Evolutionary conservation across 2,797 vertebrate species (phyloP), one percentile per base, ranked within the genome.

Genomic region (Sebastes flavidus): DNA sequence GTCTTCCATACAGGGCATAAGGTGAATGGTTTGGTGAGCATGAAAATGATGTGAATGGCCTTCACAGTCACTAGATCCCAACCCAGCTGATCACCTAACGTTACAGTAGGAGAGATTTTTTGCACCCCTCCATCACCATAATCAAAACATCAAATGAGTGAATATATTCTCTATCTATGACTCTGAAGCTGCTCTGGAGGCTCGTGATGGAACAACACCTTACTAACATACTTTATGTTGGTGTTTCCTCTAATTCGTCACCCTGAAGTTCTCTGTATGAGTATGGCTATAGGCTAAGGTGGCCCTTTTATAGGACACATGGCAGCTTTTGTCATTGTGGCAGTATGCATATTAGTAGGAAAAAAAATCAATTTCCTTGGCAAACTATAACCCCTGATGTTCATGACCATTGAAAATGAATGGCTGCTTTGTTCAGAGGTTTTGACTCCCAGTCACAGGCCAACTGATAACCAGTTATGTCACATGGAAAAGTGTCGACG

Each of bases 391-490:
- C 46, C 42, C 20, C 38, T 73, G 67, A 65, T 66, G 65, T 49
- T 58, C 30, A 56, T 77, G 70, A 75, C 7, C 13, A 12, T 4
- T 69, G 58, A 24, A 38, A 18, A 74, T 58, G 55, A 86, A 74
- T 32, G 25, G 25, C 10, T 24, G 61, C 84, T 80, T 77, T 86
- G 84, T 80, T 61, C n/a, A 8, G 5, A 52, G 13, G 13, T 6
- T 5, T 9, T 70, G 38, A 76, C 38, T 71, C 54, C 9, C 22
- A 69, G 65, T 73, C 55, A 56, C 1, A 69, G 59, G 20, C 54
- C 14, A 5, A 25, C 38, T 24, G 30, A 55, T 72, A 56, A 42
- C 65, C 61, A 27, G 11, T 49, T 0, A 8, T 18, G 20, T 77
- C 20, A 54, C 30, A 32, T 34, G 65, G n/a, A 55, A 16, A 14